Base-by-base conservation (phyloP, 2,888 invertebrate genomes). In the Sesia apiformis region DNA sequence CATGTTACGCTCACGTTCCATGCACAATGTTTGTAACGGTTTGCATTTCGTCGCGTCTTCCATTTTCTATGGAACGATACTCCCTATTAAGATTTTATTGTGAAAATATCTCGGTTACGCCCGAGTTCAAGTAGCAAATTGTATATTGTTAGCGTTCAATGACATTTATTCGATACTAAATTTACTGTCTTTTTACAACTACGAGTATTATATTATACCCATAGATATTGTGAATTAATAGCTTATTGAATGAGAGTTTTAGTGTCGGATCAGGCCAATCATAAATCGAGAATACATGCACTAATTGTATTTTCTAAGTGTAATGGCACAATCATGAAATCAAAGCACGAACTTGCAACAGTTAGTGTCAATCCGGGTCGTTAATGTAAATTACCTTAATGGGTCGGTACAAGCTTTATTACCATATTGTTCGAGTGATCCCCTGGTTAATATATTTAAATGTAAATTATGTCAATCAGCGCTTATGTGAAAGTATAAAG, bases 1-100 rank as follows among this genome's bases (percentile, higher is more conserved):
- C 67, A 74, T 70, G 73, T 68, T 70, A 69, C 69, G 76, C 78
- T 81, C 81, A 81, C 81, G 81, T 78, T 71, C 72, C 60, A 70
- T 71, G 70, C 72, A 80, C 81, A 81, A 80, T 80, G 76, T 74
- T 65, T 61, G 67, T 83, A 84, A 83, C 84, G 82, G 84, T 80
- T 66, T 23, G 2, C 23, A 23, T 23, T 23, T 23, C 23, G 23
- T 23, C 61, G 57, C 61, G 62, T 71, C 69, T 73, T 62, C 63
- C 62, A 67, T 68, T 76, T 67, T 72, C 70, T 70, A 72, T 73
- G 72, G 66, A 79, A 78, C 78, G 80, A 78, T 78, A 77, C 75
- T 23, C 23, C 23, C 23, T 23, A 23, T 23, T 68, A 66, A 70
- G 67, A 75, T 74, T 77, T 78, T 75, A 73, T 81, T 77, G 69